Evolutionary conservation across 2,113 vertebrate genomes (phyloP).

Genomic region (Periophthalmodon schlosseri): DNA sequence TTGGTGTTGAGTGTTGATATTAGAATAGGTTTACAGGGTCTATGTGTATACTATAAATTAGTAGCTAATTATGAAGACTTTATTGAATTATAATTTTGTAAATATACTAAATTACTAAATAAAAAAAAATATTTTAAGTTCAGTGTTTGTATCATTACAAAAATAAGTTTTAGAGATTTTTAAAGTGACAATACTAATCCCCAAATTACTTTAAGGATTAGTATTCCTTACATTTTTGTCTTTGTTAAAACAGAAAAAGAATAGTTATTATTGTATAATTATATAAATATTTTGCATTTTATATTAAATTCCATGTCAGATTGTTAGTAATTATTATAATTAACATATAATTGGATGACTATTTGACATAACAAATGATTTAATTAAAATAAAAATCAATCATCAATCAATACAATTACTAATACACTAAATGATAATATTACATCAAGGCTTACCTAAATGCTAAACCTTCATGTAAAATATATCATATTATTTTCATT

Average conservation of each 20-base stretch:
- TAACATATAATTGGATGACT: neutral
- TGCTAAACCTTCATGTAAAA: too few relatives aligned
- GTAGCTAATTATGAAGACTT: neutral
- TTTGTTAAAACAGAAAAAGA: neutral
- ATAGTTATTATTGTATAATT: neutral
- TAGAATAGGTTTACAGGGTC: slow-evolving; percentile 41
- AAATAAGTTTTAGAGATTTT: too few relatives aligned
- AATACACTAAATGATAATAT: neutral
- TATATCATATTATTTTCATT: too few relatives aligned
- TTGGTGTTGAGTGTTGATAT: slow-evolving; percentile 45
- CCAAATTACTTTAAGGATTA: neutral
- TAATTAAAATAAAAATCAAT: too few relatives aligned
- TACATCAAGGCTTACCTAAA: neutral
- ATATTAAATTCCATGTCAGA: neutral
- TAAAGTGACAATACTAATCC: too few relatives aligned
- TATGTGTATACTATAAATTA: slow-evolving; percentile 17
- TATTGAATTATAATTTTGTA: neutral
- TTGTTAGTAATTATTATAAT: neutral
- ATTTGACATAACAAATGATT: neutral
- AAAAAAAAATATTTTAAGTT: neutral
- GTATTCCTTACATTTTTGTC: neutral
- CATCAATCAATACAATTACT: too few relatives aligned
- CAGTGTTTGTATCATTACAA: neutral
- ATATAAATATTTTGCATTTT: neutral
- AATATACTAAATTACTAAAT: neutral